These are phyloP conservation scores for Leucophenga montana DNA, from an alignment of 2,888 invertebrate genomes.

Conservation along the genomic window DNA sequence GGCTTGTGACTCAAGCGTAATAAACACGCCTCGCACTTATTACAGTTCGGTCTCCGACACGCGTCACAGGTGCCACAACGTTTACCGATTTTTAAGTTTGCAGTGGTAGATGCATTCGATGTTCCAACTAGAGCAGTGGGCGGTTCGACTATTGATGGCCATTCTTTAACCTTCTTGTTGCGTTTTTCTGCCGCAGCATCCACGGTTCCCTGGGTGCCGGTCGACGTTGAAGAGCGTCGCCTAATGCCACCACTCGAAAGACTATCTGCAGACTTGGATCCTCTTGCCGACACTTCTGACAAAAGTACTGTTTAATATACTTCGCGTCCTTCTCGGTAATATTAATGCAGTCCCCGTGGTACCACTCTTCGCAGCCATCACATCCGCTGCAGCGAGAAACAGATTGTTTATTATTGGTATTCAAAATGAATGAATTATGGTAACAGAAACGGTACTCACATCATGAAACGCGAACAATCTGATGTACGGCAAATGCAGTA, in stretches of 20 bases:
- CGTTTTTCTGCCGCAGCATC: slow-evolving; percentile 42
- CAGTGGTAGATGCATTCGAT: slow-evolving; percentile 12
- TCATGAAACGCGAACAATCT: slow-evolving; percentile 96
- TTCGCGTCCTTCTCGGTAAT: slow-evolving; percentile 95
- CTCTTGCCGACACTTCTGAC: slow-evolving; percentile 87
- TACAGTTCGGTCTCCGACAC: slow-evolving; percentile 75
- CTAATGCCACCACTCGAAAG: slow-evolving; percentile 69
- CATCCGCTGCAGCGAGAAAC: slow-evolving; percentile 82
- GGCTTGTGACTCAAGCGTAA: slow-evolving; percentile 72
- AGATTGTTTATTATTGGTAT: not conserved
- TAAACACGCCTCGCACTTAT: slow-evolving; percentile 70
- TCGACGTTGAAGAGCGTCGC: slow-evolving; percentile 46
- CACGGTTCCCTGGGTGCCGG: slow-evolving; percentile 33
- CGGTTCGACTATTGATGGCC: not conserved
- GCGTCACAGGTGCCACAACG: slow-evolving; percentile 85
- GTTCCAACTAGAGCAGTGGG: not conserved
- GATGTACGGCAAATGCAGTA: slow-evolving; percentile 96
- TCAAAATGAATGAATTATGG: not conserved
- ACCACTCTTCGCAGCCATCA: slow-evolving; percentile 98
- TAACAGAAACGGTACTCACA: slow-evolving; percentile 76
- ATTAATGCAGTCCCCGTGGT: slow-evolving; percentile 97
- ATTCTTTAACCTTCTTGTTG: slow-evolving; percentile 51
- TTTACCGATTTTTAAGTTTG: slow-evolving; percentile 50
- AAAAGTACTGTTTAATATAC: slow-evolving; percentile 94
- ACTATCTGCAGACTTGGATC: slow-evolving; percentile 83